Percentiles rank a stretch among this genome's conserved stretches.
These are phyloP conservation scores for Caenorhabditis panamensis DNA, from an alignment of 2,888 invertebrate genomes.

Conservation along the genomic window DNA sequence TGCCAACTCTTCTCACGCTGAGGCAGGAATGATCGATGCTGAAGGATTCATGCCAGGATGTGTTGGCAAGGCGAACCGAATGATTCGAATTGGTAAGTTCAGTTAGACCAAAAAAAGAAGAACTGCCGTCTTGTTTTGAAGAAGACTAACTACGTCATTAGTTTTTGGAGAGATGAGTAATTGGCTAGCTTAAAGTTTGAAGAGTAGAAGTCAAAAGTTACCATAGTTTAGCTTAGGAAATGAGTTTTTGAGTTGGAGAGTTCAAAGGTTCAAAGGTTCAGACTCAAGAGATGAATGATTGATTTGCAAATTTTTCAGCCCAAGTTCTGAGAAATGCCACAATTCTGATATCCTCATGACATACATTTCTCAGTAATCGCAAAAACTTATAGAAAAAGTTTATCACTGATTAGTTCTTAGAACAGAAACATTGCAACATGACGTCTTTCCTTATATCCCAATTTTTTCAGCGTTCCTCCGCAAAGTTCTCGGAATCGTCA, in stretches of 20 bases:
- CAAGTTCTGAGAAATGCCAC: too few species aligned
- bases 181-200: slow-evolving; percentile 7
- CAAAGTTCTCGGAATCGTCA: slow-evolving; percentile 90
- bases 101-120: neutral
- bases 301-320: too few species aligned
- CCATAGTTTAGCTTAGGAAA: too few species aligned
- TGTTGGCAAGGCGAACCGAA: slow-evolving; percentile 50
- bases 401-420: too few species aligned
- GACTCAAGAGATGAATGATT: too few species aligned
- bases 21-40: slow-evolving; percentile 47
- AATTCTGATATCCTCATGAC: too few species aligned
- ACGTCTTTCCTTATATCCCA: too few species aligned
- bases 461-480: slow-evolving; percentile 86
- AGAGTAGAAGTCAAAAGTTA: neutral
- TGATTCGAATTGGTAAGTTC: slow-evolving; percentile 55
- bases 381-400: too few species aligned
- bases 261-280: neutral
- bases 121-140: slow-evolving; percentile 1
- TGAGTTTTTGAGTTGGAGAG: neutral
- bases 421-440: too few species aligned
- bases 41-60: slow-evolving; percentile 48
- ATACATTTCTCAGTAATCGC: too few species aligned
- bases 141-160: neutral
- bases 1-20: slow-evolving; percentile 50
- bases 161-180: neutral